These are phyloP conservation scores for Halcyon senegalensis DNA, from an alignment of 2,113 vertebrate species.

Conservation along the genomic window DNA sequence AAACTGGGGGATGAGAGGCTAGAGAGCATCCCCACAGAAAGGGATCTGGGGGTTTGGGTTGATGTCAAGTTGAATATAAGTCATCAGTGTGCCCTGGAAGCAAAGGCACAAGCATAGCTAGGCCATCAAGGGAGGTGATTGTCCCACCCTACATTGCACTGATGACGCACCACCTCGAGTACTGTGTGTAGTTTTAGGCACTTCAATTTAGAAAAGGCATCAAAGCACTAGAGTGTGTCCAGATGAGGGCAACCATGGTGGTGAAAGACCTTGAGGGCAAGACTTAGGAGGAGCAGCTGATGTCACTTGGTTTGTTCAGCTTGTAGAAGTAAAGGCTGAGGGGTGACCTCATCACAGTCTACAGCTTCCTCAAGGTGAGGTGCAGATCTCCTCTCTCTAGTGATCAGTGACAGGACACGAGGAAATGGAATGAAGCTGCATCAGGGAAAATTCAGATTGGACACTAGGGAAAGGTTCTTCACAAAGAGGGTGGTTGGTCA, in stretches of 20 bases:
- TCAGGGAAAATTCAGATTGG: too few species aligned
- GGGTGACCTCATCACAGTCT: not conserved
- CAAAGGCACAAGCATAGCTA: not conserved
- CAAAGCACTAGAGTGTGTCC: not conserved
- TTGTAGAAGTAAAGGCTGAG: too few species aligned
- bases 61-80: not conserved
- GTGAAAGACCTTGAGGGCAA: not conserved
- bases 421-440: not conserved
- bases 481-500: too few species aligned
- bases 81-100: not conserved
- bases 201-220: not conserved
- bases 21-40: not conserved
- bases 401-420: not conserved
- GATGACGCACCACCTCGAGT: not conserved
- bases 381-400: not conserved
- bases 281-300: not conserved
- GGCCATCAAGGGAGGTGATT: accelerated
- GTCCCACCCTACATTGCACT: not conserved
- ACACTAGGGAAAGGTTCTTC: too few species aligned
- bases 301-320: too few species aligned
- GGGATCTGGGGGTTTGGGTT: not conserved
- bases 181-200: not conserved
- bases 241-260: not conserved
- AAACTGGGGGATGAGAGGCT: not conserved
- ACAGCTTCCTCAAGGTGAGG: not conserved